These are phyloP conservation scores for Bolinopsis microptera DNA, from an alignment of 37 sponge, comb jelly and placozoan species.

Conservation along the genomic window DNA sequence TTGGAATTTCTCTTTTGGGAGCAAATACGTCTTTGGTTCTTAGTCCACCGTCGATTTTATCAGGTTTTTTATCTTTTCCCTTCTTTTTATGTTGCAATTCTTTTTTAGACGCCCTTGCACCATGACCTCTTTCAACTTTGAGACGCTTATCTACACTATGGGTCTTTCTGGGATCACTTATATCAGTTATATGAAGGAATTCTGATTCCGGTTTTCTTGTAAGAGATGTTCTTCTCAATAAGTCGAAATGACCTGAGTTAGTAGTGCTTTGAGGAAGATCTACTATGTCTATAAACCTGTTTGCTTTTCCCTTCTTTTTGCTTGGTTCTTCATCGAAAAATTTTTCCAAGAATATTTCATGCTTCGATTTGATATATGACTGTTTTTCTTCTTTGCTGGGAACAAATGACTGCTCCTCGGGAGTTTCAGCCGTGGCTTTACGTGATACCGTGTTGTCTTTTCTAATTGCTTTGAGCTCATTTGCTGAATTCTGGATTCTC, in stretches of 20 bases:
- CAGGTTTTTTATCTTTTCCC: not conserved
- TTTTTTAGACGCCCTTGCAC: not conserved
- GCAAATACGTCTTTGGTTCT: not conserved
- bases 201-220: not conserved
- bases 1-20: slow-evolving; percentile 7
- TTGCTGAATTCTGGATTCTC: slow-evolving; percentile 38
- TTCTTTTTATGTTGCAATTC: not conserved
- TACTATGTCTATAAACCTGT: not conserved
- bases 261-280: slow-evolving; percentile 1
- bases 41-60: not conserved
- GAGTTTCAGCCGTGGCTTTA: not conserved
- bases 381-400: not conserved
- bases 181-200: not conserved
- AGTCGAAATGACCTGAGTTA: not conserved
- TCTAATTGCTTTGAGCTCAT: slow-evolving; percentile 18
- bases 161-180: not conserved
- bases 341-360: slow-evolving; percentile 45
- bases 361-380: slow-evolving; percentile 5
- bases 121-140: not conserved
- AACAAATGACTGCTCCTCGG: not conserved
- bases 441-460: not conserved
- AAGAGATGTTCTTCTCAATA: not conserved
- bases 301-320: not conserved
- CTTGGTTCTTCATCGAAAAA: not conserved
- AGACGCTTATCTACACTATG: not conserved